Base-by-base conservation (phyloP, 2,888 invertebrate species). In the Diloba caeruleocephala region DNA sequence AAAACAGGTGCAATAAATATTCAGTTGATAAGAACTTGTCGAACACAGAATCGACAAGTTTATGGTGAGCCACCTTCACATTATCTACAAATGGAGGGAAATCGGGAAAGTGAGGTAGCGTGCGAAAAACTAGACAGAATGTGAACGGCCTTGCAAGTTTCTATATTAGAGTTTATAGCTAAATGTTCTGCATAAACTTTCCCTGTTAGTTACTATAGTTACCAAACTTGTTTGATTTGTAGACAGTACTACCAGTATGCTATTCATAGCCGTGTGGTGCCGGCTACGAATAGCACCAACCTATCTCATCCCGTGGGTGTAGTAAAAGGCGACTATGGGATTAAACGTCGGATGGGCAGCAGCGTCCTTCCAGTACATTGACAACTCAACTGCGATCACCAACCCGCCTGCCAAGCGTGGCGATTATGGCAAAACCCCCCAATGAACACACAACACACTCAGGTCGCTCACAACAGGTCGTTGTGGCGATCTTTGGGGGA, bases 31-130 rank as follows among this genome's bases (percentile, higher is more conserved):
- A 37, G 19, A 59, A 42, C 46, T 26, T 17, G 31, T 42, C 31
- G 15, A 32, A 9, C 19, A 7, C 13, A 46, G 45, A 52, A 57
- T 58, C 28, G 38, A 46, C 33, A 58, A 58, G 12, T 58, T 49
- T 44, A 28, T 34, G 42, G 26, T 25, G 32, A 48, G 48, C 29
- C 44, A 66, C 58, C 56, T 66, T 38, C 17, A 38, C 66, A 65
- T 58, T 50, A 59, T 57, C 79, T 79, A 81, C 76, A 84, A 85
- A 88, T 84, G 85, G 87, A 85, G 87, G 85, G 89, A 90, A 89
- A 90, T 78, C 83, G 81, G 80, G 87, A 88, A 89, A 89, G 89
- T 84, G 85, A 84, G 79, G 82, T 77, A 75, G 79, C 86, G 88
- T 89, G 89, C 74, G 89, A 90, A 91, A 89, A 87, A 85, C 84